A percentile compares a stretch with the other conserved stretches of the same genome.
Evolutionary conservation across 2,888 invertebrate genomes (phyloP).

Genomic region (Octonoba sinensis): DNA sequence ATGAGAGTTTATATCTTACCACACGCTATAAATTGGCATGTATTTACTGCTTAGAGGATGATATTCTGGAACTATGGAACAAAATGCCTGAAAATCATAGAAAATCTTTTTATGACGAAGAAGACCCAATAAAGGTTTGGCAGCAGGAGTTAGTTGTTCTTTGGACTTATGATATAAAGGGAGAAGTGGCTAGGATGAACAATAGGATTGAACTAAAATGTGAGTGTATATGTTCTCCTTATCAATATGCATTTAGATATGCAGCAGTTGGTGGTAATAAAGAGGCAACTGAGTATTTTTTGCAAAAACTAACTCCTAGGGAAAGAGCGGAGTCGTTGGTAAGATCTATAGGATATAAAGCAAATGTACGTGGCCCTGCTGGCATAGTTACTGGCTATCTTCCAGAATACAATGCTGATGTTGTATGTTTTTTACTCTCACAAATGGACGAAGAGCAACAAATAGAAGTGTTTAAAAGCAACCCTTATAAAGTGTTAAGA

Average conservation of each 20-base stretch:
- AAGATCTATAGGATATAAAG: slow-evolving; percentile 29
- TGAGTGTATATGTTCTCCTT: slow-evolving; percentile 19
- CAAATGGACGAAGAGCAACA: slow-evolving; percentile 52
- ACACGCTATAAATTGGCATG: slow-evolving; percentile 22
- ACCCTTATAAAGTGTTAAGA: slow-evolving; percentile 25
- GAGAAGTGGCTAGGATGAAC: slow-evolving; percentile 19
- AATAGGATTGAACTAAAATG: slow-evolving; percentile 24
- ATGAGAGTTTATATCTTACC: slow-evolving; percentile 24
- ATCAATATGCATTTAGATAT: slow-evolving; percentile 41
- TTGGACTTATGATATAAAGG: slow-evolving; percentile 56
- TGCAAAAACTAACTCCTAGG: slow-evolving; percentile 40
- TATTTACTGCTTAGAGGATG: slow-evolving; percentile 30
- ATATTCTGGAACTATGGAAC: slow-evolving; percentile 32
- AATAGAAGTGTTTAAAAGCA: slow-evolving; percentile 34
- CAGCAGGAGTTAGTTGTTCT: slow-evolving; percentile 37
- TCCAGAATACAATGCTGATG: slow-evolving; percentile 37
- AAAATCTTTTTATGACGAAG: slow-evolving; percentile 24
- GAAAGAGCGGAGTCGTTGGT: slow-evolving; percentile 43
- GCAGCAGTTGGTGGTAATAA: slow-evolving; percentile 48
- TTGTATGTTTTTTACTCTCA: slow-evolving; percentile 56
- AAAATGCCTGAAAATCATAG: slow-evolving; percentile 22
- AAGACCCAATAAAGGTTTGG: slow-evolving; percentile 3
- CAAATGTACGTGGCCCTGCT: slow-evolving; percentile 14
- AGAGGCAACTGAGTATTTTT: slow-evolving; percentile 50
- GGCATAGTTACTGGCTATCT: slow-evolving; percentile 21